phyloP scores from a whole-genome alignment of 2,797 vertebrate species.

The Paratrypauchen microcephalus region DNA sequence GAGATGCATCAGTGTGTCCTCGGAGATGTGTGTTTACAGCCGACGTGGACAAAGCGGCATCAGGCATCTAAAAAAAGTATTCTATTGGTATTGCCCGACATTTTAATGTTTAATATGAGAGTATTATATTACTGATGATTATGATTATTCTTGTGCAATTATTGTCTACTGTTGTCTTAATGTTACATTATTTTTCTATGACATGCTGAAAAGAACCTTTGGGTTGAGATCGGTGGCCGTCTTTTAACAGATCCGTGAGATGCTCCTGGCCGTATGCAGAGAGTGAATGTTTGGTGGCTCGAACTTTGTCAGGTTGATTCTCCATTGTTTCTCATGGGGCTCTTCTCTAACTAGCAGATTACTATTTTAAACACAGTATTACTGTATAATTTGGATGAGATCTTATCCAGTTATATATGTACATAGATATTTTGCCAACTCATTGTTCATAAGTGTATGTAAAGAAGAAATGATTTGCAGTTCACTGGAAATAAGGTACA shows the following conservation, averaged over 20 bases:
- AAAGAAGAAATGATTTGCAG: slow-evolving; percentile 76
- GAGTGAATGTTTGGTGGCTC: slow-evolving; percentile 83
- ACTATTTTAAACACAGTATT: slow-evolving; percentile 94
- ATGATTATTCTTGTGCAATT: slow-evolving; percentile 93
- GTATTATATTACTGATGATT: slow-evolving; percentile 91
- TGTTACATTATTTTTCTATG: slow-evolving; percentile 97
- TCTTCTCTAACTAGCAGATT: slow-evolving; percentile 87
- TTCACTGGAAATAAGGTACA: slow-evolving; percentile 89
- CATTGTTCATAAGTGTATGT: slow-evolving; percentile 96
- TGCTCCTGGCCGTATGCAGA: slow-evolving; percentile 55
- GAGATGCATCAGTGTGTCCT: slow-evolving; percentile 63
- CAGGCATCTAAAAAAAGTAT: slow-evolving; percentile 71
- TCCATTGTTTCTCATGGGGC: slow-evolving; percentile 86
- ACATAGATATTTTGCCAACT: slow-evolving; percentile 98
- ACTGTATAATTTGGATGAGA: slow-evolving; percentile 83
- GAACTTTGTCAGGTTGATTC: slow-evolving; percentile 83
- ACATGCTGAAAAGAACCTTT: slow-evolving; percentile 79
- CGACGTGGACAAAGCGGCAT: slow-evolving; percentile 80
- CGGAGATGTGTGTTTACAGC: slow-evolving; percentile 37
- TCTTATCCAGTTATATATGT: slow-evolving; percentile 86
- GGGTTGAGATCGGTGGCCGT: slow-evolving; percentile 83
- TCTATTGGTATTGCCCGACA: slow-evolving; percentile 90
- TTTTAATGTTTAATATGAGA: slow-evolving; percentile 98
- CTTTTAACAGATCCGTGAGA: slow-evolving; percentile 53
- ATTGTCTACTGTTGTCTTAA: slow-evolving; percentile 91